Conservation (phyloP, 2,113 vertebrate genomes). For the Sciurus niger region DNA sequence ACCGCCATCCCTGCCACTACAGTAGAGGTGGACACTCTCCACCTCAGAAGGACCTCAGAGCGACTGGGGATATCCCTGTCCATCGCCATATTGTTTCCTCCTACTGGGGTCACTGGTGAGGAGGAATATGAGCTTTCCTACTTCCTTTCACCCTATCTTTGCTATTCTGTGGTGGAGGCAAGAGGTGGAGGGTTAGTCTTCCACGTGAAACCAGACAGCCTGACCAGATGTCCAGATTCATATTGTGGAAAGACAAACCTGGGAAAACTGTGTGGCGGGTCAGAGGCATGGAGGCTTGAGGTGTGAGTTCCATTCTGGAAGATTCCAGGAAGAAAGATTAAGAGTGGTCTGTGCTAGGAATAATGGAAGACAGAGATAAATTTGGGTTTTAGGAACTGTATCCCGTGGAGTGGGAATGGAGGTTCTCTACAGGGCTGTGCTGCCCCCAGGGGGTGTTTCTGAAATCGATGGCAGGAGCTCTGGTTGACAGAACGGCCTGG, state of each 20-base stretch:
- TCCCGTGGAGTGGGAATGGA: neutral
- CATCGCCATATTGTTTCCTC: neutral
- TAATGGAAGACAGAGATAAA: neutral
- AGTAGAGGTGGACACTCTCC: neutral
- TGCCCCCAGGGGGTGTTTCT: slow-evolving; percentile 45
- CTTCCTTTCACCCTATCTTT: slow-evolving; percentile 67
- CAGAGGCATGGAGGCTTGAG: neutral
- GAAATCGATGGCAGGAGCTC: neutral
- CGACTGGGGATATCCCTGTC: neutral
- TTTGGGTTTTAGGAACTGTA: neutral
- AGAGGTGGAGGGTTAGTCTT: neutral
- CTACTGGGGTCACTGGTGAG: neutral
- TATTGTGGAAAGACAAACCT: slow-evolving; percentile 23
- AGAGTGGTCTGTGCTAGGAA: neutral
- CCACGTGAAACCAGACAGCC: neutral
- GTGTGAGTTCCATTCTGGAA: neutral
- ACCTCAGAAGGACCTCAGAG: neutral
- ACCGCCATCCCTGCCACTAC: neutral
- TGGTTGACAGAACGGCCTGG: neutral
- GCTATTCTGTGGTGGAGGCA: neutral
- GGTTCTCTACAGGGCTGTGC: neutral
- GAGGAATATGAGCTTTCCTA: neutral
- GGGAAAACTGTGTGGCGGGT: neutral
- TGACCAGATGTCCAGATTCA: slow-evolving; percentile 2
- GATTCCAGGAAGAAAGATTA: neutral